Percentiles rank a stretch among this genome's conserved stretches.
phyloP scores from a whole-genome alignment of 1,140 invertebrate species.

The Lineus longissimus region DNA sequence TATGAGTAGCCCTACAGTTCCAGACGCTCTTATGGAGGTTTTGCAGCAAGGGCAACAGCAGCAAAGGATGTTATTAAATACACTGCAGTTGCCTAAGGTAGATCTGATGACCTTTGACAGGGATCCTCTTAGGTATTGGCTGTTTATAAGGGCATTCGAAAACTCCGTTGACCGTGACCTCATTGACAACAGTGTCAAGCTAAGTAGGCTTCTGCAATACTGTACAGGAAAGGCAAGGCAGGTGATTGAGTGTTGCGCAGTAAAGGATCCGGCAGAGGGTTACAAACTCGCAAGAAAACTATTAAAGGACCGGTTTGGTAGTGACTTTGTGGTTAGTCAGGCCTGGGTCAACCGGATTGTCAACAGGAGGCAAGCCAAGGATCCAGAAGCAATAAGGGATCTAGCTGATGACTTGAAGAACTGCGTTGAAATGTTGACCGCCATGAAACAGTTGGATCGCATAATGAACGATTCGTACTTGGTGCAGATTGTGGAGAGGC shows the following conservation, averaged over 20 bases:
- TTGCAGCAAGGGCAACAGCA: not conserved
- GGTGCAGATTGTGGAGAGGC: not conserved
- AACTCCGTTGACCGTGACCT: not conserved
- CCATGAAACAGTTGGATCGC: not conserved
- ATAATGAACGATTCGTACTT: not conserved
- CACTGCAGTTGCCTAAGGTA: not conserved
- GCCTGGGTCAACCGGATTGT: not conserved
- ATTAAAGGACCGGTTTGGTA: conserved; percentile 3
- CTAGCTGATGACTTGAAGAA: not conserved
- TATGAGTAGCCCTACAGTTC: too few species aligned
- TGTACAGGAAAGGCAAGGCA: not conserved
- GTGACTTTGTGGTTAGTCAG: not conserved
- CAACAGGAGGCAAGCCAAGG: not conserved
- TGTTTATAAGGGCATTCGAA: not conserved
- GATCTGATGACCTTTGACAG: not conserved
- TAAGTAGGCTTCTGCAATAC: not conserved
- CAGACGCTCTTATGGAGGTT: too few species aligned
- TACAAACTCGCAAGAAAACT: not conserved
- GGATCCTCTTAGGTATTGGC: not conserved
- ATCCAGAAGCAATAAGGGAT: not conserved
- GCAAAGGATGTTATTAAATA: not conserved
- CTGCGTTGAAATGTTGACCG: not conserved
- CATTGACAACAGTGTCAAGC: not conserved
- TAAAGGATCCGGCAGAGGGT: not conserved
- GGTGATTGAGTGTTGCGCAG: not conserved